A percentile compares a stretch with the other conserved stretches of the same genome.
phyloP scores from a whole-genome alignment of 2,888 invertebrate genomes.

The Hirtodrosophila confusa region DNA sequence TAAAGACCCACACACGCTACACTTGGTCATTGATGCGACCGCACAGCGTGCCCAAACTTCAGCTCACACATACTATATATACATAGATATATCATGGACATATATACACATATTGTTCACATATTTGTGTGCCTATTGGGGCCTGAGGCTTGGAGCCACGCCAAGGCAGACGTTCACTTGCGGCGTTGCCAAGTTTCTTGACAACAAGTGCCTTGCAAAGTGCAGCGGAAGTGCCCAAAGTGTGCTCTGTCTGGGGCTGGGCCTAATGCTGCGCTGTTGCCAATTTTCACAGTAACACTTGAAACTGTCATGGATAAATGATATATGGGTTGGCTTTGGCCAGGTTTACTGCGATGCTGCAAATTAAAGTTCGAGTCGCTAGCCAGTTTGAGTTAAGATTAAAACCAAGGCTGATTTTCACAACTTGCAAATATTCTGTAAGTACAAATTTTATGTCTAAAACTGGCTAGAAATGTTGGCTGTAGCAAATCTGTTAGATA shows the following conservation, averaged over 20 bases:
- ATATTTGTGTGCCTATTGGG: slow-evolving; percentile 10
- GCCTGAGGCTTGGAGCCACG: slow-evolving; percentile 33
- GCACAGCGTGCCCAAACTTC: slow-evolving; percentile 49
- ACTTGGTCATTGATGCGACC: slow-evolving; percentile 73
- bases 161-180: slow-evolving; percentile 70
- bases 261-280: slow-evolving; percentile 39
- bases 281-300: slow-evolving; percentile 37
- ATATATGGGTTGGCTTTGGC: slow-evolving; percentile 45
- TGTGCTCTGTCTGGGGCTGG: slow-evolving; percentile 32
- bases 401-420: slow-evolving; percentile 33
- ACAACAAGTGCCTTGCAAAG: slow-evolving; percentile 58
- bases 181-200: slow-evolving; percentile 64
- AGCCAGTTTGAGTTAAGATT: slow-evolving; percentile 11
- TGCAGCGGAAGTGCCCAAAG: slow-evolving; percentile 72
- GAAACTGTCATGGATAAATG: slow-evolving; percentile 50
- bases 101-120: background rate
- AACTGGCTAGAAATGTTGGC: background rate
- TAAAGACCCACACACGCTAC: slow-evolving; percentile 41
- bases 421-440: background rate
- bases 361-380: slow-evolving; percentile 5
- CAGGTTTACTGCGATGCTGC: slow-evolving; percentile 4
- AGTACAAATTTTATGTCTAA: background rate
- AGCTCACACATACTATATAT: slow-evolving; percentile 4
- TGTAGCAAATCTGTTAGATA: background rate
- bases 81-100: background rate